phyloP scores from a whole-genome alignment of 1,140 invertebrate genomes.

The Amphibalanus amphitrite region DNA sequence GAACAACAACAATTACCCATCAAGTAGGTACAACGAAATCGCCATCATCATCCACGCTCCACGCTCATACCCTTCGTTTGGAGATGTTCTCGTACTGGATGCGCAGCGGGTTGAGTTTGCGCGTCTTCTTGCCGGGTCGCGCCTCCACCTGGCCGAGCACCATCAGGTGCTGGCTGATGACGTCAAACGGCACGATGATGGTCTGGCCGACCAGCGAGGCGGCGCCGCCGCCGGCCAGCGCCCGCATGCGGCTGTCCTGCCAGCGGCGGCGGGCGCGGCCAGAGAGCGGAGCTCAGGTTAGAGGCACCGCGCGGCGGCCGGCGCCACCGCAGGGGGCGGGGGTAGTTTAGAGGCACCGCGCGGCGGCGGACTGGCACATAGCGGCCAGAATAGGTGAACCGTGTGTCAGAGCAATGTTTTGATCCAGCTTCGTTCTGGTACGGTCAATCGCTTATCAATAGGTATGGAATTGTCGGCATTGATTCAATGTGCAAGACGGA shows the following conservation, averaged over 20 bases:
- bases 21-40: too few species aligned
- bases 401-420: too few species aligned
- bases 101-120: constrained; percentile 24
- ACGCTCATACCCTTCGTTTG: constrained; percentile 21
- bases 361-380: not conserved
- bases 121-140: constrained; percentile 10
- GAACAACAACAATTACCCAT: too few species aligned
- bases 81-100: constrained; percentile 33
- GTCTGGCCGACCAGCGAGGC: constrained; percentile 88
- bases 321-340: too few species aligned
- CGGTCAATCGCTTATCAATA: too few species aligned
- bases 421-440: too few species aligned
- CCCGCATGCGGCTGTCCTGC: constrained; percentile 19
- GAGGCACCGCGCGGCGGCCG: too few species aligned
- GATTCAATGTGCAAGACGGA: too few species aligned
- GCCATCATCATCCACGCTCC: too few species aligned
- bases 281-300: not conserved
- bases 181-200: constrained; percentile 89
- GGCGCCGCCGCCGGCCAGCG: constrained; percentile 47
- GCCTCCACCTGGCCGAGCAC: constrained; percentile 44
- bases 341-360: too few species aligned
- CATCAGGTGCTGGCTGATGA: constrained; percentile 93
- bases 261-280: not conserved
- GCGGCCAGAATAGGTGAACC: not conserved
- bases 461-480: too few species aligned